Percentiles rank a stretch among this genome's conserved stretches.
Conservation (phyloP, 2,797 vertebrate species). For the Sarcoramphus papa region DNA sequence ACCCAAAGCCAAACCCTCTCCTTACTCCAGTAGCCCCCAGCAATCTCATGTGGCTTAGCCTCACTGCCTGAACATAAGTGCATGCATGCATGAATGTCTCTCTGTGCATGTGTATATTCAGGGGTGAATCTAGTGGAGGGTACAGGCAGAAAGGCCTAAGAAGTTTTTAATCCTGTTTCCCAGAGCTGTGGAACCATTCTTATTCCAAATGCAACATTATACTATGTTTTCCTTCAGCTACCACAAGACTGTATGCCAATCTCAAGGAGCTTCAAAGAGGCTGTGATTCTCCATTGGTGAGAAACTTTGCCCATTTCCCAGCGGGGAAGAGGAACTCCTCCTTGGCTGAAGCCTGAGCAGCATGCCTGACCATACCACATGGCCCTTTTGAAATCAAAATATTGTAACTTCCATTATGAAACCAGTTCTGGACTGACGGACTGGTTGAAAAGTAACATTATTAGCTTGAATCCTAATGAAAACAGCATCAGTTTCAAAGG, state of each 20-base stretch:
- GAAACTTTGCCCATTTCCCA: neutral
- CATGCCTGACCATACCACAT: neutral
- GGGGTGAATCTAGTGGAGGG: neutral
- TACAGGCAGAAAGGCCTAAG: neutral
- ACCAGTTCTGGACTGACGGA: neutral
- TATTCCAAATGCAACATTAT: neutral
- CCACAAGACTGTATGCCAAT: neutral
- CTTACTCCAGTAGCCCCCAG: neutral
- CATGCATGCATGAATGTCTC: fast-evolving
- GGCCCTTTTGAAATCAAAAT: neutral
- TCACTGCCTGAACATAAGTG: neutral
- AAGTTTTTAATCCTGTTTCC: neutral
- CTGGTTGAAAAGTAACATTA: neutral
- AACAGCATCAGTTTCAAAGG: neutral
- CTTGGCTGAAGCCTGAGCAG: neutral
- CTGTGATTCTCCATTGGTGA: neutral
- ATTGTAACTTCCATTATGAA: neutral
- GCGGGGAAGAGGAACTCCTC: neutral
- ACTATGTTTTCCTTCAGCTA: neutral
- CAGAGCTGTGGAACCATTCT: neutral
- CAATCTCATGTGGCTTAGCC: neutral
- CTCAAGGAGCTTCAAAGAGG: neutral
- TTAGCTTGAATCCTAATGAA: neutral
- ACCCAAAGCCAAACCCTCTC: neutral
- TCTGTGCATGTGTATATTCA: neutral